Conservation (phyloP, 2,888 invertebrate species). For the Cheilosia vulpina region DNA sequence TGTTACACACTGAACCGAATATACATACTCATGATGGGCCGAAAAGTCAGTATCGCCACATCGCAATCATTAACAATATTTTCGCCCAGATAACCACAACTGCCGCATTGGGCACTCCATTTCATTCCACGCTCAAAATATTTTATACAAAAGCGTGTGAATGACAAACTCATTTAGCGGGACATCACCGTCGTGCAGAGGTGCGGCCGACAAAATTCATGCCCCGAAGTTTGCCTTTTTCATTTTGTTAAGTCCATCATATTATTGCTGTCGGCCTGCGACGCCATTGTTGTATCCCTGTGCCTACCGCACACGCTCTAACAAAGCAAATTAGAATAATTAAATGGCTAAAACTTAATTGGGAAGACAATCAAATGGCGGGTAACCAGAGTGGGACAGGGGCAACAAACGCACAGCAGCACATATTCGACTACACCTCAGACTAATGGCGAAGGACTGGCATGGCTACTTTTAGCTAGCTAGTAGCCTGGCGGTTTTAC, state of each 20-base stretch:
- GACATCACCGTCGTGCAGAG: slow-evolving; percentile 50
- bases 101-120: slow-evolving; percentile 60
- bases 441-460: slow-evolving; percentile 26
- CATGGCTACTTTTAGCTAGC: slow-evolving; percentile 24
- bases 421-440: slow-evolving; percentile 49
- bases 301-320: slow-evolving; percentile 4
- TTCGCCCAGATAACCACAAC: slow-evolving; percentile 66
- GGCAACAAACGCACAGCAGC: not conserved
- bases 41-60: slow-evolving; percentile 49
- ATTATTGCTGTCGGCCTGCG: slow-evolving; percentile 18
- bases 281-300: slow-evolving; percentile 54
- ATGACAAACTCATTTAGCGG: slow-evolving; percentile 72
- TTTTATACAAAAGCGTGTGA: slow-evolving; percentile 58
- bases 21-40: not conserved
- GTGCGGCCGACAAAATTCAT: slow-evolving; percentile 71
- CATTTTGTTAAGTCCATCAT: slow-evolving; percentile 63
- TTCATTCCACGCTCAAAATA: slow-evolving; percentile 22
- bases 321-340: slow-evolving; percentile 80
- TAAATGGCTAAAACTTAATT: slow-evolving; percentile 82
- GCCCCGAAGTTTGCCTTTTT: slow-evolving; percentile 61
- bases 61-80: slow-evolving; percentile 70
- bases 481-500: slow-evolving; percentile 29
- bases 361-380: slow-evolving; percentile 75
- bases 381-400: slow-evolving; percentile 18
- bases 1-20: not conserved